These are phyloP conservation scores for Vulpes lagopus DNA, from an alignment of 2,113 vertebrate species.

Conservation along the genomic window DNA sequence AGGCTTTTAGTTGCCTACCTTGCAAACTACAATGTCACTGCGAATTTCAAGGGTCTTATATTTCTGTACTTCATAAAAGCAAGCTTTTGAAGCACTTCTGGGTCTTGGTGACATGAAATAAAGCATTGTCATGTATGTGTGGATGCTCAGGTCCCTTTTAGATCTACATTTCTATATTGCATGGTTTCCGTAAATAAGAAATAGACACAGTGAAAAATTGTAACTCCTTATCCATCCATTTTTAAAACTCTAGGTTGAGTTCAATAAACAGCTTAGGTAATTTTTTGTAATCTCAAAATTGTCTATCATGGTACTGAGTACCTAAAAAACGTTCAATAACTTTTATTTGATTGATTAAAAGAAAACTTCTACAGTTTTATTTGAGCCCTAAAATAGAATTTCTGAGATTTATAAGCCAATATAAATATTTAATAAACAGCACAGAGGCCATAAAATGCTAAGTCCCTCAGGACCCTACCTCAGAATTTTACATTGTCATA, in stretches of 20 bases:
- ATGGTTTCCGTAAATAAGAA: neutral
- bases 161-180: neutral
- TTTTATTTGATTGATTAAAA: neutral
- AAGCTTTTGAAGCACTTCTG: rapidly evolving
- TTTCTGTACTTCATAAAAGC: neutral
- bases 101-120: constrained; percentile 11
- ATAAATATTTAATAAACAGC: constrained; percentile 38
- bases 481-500: neutral
- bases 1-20: constrained; percentile 52
- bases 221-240: neutral
- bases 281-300: neutral
- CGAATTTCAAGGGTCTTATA: constrained; percentile 15
- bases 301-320: neutral
- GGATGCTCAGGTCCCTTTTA: neutral
- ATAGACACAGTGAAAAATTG: neutral
- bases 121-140: neutral
- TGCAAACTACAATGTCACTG: neutral
- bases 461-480: neutral
- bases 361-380: neutral
- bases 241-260: neutral
- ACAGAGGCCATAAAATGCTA: neutral
- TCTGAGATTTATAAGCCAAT: constrained; percentile 38
- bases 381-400: neutral
- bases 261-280: neutral
- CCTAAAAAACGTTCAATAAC: neutral